These are phyloP conservation scores for Melanotaenia parkinsoni DNA, from an alignment of 2,797 vertebrate species.

Conservation along the genomic window DNA sequence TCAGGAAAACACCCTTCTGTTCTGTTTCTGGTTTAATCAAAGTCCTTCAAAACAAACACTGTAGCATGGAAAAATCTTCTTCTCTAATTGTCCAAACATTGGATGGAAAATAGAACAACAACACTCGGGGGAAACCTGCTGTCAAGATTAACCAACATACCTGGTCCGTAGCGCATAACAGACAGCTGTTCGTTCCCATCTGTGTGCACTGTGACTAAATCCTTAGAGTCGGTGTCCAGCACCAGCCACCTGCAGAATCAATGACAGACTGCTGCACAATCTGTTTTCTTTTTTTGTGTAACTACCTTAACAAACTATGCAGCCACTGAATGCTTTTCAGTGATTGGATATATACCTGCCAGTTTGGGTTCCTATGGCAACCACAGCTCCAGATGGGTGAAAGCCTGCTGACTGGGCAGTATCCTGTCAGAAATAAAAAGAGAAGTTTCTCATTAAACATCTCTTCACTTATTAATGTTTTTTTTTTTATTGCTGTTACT, in stretches of 20 bases:
- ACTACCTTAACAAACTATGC: not conserved
- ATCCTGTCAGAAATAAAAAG: slow-evolving; percentile 82
- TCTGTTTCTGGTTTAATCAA: not conserved
- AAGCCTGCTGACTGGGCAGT: slow-evolving; percentile 95
- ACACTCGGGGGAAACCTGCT: not conserved
- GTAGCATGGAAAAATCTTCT: not conserved
- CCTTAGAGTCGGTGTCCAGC: slow-evolving; percentile 96
- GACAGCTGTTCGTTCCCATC: slow-evolving; percentile 98
- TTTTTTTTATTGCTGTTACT: not conserved
- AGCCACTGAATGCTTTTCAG: not conserved
- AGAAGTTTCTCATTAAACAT: not conserved
- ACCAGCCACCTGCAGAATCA: slow-evolving; percentile 94
- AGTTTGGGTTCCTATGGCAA: slow-evolving; percentile 94
- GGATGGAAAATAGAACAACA: not conserved
- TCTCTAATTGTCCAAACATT: not conserved
- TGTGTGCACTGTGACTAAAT: slow-evolving; percentile 96
- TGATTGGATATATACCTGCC: slow-evolving; percentile 85
- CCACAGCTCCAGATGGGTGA: slow-evolving; percentile 92
- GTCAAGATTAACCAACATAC: slow-evolving; percentile 66
- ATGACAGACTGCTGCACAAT: slow-evolving; percentile 15
- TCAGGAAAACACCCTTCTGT: not conserved
- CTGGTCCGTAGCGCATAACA: slow-evolving; percentile 93
- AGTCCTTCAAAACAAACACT: not conserved
- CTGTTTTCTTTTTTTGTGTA: not conserved
- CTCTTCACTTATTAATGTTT: not conserved